Evolutionary conservation across 2,113 vertebrate genomes (phyloP).

Genomic region (Aphyosemion australe): DNA sequence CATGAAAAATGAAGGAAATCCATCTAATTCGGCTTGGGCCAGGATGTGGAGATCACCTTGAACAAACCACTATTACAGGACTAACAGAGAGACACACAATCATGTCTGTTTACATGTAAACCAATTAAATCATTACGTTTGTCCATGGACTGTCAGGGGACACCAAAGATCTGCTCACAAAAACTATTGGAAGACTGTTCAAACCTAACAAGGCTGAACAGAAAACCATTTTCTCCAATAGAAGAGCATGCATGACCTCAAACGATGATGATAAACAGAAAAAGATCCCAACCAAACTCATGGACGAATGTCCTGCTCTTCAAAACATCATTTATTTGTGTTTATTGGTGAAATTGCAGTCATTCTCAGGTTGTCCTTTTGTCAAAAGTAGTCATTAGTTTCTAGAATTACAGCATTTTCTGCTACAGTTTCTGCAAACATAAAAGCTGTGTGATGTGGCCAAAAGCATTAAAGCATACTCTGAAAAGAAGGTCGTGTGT

Average conservation of each 20-base stretch:
- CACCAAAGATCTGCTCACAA: background rate
- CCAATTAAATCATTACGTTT: background rate
- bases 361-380: constrained; percentile 41
- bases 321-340: constrained; percentile 1
- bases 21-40: too few species aligned
- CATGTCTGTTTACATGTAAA: background rate
- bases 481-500: constrained; percentile 31
- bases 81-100: background rate
- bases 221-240: background rate
- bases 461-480: constrained; percentile 29
- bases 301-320: constrained; percentile 3
- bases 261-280: background rate
- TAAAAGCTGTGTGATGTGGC: constrained; percentile 4
- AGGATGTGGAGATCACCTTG: background rate
- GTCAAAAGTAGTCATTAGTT: constrained; percentile 26
- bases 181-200: too few species aligned
- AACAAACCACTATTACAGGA: background rate
- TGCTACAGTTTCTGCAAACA: constrained; percentile 24
- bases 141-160: too few species aligned
- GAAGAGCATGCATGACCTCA: background rate
- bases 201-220: background rate
- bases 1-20: too few species aligned
- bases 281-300: background rate
- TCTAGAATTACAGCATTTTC: constrained; percentile 18
- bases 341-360: constrained; percentile 28